Evolutionary conservation across 2,113 vertebrate species (phyloP).

Genomic region (Tupaia chinensis): DNA sequence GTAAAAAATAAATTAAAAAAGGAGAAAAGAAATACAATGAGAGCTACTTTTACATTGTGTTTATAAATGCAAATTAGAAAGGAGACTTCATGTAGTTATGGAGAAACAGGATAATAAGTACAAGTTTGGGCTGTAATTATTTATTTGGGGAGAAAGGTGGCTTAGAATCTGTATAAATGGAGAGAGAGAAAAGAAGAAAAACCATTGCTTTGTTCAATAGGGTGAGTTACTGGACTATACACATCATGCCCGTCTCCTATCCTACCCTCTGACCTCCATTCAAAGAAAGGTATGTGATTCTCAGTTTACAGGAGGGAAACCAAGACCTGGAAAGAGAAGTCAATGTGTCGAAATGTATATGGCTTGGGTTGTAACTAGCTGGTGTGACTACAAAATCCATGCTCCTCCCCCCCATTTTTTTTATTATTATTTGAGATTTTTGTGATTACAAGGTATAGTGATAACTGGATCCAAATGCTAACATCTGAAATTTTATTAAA

Average conservation of each 20-base stretch:
- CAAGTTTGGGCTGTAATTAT: conserved; percentile 35
- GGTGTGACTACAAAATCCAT: background rate
- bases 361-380: accelerated
- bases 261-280: background rate
- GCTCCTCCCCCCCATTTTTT: background rate
- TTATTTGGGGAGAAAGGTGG: conserved; percentile 12
- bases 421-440: background rate
- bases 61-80: conserved; percentile 56
- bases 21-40: conserved; percentile 38
- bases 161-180: background rate
- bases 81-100: conserved; percentile 57
- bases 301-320: background rate
- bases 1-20: background rate
- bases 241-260: background rate
- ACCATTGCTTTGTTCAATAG: too few relatives aligned
- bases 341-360: background rate
- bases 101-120: conserved; percentile 66
- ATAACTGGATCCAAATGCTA: background rate
- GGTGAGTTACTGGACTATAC: background rate
- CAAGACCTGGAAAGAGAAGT: background rate
- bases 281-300: background rate
- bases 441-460: background rate
- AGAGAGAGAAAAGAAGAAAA: background rate
- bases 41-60: conserved; percentile 57
- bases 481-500: background rate